These are phyloP conservation scores for Pavo muticus DNA, from an alignment of 2,113 vertebrate species.

Conservation along the genomic window DNA sequence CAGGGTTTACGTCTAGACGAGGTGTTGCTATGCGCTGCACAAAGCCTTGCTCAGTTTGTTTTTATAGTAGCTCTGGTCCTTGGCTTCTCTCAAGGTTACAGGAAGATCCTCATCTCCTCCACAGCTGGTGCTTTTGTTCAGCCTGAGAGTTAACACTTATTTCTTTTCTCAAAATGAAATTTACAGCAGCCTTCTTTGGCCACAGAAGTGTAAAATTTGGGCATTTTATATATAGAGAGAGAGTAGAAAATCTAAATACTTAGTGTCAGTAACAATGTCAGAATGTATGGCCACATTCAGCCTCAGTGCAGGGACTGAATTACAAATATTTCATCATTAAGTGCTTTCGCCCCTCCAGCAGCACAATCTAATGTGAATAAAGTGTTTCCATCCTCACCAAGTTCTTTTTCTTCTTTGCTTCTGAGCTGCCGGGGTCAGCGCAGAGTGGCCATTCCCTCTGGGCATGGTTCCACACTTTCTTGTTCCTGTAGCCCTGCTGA, in stretches of 20 bases:
- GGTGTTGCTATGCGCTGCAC: background rate
- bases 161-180: background rate
- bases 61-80: background rate
- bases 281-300: accelerated
- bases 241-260: background rate
- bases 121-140: background rate
- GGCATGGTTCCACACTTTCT: background rate
- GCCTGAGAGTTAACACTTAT: background rate
- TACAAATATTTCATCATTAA: background rate
- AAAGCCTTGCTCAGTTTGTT: background rate
- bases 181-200: background rate
- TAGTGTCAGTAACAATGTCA: background rate
- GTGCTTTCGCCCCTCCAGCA: background rate
- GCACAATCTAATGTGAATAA: background rate
- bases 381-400: background rate
- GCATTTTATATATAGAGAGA: background rate
- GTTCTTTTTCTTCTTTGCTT: background rate
- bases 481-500: background rate
- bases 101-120: background rate
- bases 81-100: background rate
- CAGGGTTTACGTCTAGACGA: background rate
- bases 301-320: background rate
- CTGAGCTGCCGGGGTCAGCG: background rate
- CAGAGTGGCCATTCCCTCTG: background rate
- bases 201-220: background rate